phyloP scores from a whole-genome alignment of 2,888 invertebrate genomes.

The Craniophora ligustri region DNA sequence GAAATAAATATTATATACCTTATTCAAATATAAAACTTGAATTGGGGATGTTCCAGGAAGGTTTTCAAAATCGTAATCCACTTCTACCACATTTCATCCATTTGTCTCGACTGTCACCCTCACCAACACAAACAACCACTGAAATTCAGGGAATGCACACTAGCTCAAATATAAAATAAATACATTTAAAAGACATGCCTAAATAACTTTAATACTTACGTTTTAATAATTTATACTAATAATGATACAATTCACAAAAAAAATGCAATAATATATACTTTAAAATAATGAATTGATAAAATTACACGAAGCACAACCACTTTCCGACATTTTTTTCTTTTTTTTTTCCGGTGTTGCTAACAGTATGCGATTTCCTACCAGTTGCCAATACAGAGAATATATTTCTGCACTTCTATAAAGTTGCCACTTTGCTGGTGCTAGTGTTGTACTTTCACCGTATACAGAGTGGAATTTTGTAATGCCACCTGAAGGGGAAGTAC shows the following conservation, averaged over 20 bases:
- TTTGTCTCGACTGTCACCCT: slow-evolving; percentile 78
- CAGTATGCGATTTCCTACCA: too few species aligned
- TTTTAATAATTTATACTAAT: slow-evolving; percentile 46
- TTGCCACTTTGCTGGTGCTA: too few species aligned
- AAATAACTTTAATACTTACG: slow-evolving; percentile 48
- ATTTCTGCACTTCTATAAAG: too few species aligned
- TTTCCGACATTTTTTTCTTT: slow-evolving; percentile 77
- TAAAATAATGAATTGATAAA: slow-evolving; percentile 57
- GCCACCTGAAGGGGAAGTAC: too few species aligned
- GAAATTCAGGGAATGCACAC: slow-evolving; percentile 74
- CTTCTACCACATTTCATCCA: slow-evolving; percentile 80
- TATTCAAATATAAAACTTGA: slow-evolving; percentile 55
- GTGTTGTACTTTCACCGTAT: too few species aligned
- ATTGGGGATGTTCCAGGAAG: slow-evolving; percentile 55
- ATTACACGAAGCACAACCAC: slow-evolving; percentile 76
- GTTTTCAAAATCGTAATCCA: slow-evolving; percentile 64
- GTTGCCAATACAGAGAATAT: too few species aligned
- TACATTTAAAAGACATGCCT: slow-evolving; percentile 36
- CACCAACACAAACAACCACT: slow-evolving; percentile 83
- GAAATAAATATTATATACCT: slow-evolving; percentile 68
- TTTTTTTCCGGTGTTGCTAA: slow-evolving; percentile 28
- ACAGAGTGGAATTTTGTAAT: too few species aligned
- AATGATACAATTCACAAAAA: slow-evolving; percentile 47
- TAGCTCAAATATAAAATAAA: slow-evolving; percentile 58
- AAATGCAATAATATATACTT: slow-evolving; percentile 44